Conservation (phyloP, 35 echinoderm and acorn worm genomes). For the Acanthaster planci region DNA sequence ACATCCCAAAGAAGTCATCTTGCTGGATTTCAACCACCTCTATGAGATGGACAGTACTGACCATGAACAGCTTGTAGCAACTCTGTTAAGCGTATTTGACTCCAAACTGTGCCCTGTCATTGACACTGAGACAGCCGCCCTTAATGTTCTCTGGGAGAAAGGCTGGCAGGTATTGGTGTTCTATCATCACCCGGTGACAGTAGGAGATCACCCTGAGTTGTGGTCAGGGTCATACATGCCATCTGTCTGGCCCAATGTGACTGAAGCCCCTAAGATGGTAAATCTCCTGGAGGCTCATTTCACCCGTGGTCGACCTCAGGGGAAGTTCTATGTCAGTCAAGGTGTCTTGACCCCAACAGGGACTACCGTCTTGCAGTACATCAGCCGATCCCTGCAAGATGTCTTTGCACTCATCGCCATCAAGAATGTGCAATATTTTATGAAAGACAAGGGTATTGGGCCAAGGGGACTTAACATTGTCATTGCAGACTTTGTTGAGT, state of each 20-base stretch:
- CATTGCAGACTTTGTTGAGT: constrained; percentile 79
- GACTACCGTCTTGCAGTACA: constrained; percentile 74
- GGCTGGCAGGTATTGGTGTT: constrained; percentile 61
- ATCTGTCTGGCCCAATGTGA: constrained; percentile 69
- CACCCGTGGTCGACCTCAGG: constrained; percentile 52
- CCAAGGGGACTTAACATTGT: constrained; percentile 73
- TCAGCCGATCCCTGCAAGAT: constrained; percentile 43
- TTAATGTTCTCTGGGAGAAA: constrained; percentile 70
- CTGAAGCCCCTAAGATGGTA: constrained; percentile 84
- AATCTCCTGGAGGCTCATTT: constrained; percentile 65
- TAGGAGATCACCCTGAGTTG: not conserved
- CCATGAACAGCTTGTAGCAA: constrained; percentile 39
- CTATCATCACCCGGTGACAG: constrained; percentile 46
- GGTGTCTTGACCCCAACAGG: constrained; percentile 77
- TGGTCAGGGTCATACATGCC: constrained; percentile 46
- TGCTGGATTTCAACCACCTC: constrained; percentile 80
- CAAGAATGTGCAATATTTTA: constrained; percentile 61
- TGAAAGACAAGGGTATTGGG: constrained; percentile 66
- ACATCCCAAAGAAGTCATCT: constrained; percentile 71
- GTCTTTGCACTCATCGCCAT: constrained; percentile 53
- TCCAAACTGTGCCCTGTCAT: constrained; percentile 50
- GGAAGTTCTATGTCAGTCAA: constrained; percentile 71
- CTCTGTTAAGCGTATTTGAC: constrained; percentile 42
- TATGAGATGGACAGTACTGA: constrained; percentile 55
- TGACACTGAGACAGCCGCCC: constrained; percentile 39